phyloP scores from a whole-genome alignment of 2,888 invertebrate genomes.

The Eudasyphora cyanicolor region DNA sequence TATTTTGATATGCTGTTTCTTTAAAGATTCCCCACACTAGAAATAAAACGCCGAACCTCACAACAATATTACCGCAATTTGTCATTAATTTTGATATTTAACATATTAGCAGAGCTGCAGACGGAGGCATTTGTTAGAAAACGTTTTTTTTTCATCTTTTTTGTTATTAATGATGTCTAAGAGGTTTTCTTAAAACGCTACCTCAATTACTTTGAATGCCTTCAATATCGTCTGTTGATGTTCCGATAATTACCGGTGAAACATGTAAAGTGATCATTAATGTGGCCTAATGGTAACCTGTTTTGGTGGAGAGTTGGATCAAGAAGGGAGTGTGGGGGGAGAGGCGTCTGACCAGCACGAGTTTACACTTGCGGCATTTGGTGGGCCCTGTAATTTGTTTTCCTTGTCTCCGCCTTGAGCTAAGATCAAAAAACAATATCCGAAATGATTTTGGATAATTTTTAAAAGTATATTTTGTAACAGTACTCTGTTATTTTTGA shows the following conservation, averaged over 20 bases:
- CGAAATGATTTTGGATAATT: neutral
- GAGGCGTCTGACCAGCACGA: conserved; percentile 13
- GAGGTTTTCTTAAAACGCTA: conserved; percentile 15
- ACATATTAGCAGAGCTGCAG: neutral
- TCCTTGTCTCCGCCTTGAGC: neutral
- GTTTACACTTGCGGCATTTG: conserved; percentile 15
- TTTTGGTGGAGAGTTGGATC: neutral
- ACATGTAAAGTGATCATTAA: conserved; percentile 28
- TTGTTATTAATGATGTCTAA: neutral
- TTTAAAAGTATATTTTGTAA: too few relatives aligned
- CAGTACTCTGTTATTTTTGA: too few relatives aligned
- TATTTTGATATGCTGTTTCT: neutral
- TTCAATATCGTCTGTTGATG: conserved; percentile 7
- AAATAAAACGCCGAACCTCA: too few relatives aligned
- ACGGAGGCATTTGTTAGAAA: neutral
- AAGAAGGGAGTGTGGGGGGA: neutral
- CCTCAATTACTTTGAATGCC: conserved; percentile 30
- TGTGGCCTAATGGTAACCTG: neutral
- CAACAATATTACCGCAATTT: too few relatives aligned
- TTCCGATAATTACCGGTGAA: neutral
- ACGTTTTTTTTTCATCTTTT: too few relatives aligned
- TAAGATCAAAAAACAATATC: neutral
- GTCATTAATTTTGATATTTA: conserved; percentile 18
- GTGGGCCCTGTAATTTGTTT: neutral
- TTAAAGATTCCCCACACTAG: neutral